Base-by-base conservation (phyloP, 2,113 vertebrate genomes). In the Talpa occidentalis region DNA sequence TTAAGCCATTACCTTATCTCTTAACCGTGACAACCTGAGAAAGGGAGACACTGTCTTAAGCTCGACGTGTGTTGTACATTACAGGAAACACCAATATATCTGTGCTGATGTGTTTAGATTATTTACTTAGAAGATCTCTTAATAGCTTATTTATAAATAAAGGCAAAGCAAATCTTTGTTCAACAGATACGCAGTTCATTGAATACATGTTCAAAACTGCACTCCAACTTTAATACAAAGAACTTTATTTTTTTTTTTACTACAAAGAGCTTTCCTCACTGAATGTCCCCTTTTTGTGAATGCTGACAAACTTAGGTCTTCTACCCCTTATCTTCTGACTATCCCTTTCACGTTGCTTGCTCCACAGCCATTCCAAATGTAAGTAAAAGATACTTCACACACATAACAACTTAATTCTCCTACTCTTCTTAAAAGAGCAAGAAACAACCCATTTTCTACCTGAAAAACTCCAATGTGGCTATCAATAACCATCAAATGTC, bases 401-500 rank as follows among this genome's bases (percentile, higher is more conserved):
- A 66, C 60, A 62, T 3, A 94, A 93, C 90, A 94, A 79, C 40
- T 80, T 81, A 93, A 82, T 72, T 91, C 77, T 87, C 14, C 70
- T 67, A 70, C 7, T 10, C 32, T 9, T 84, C 56, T 92, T 93
- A 83, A 93, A 95, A 96, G 69, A 83, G 64, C 47, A 94, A 95
- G 32, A 96, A 84, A 93, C 84, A 97, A 91, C n/a, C 74, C 28
- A 91, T 90, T 97, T 87, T 94, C 95, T 86, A 70, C 59, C 82
- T 93, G 87, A 96, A 97, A 93, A 90, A 94, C 44, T 66, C 81
- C 66, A 83, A 40, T 62, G 59, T 59, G 17, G 84, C 95, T 95
- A 96, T 96, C 93, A 96, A 77, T 64, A 93, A 92, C 76, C 69
- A 96, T 93, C 95, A 97, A 98, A 98, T 97, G 97, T 94, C 98